These are phyloP conservation scores for Benitochromis conjunctus DNA, from an alignment of 2,113 vertebrate species.

Conservation along the genomic window DNA sequence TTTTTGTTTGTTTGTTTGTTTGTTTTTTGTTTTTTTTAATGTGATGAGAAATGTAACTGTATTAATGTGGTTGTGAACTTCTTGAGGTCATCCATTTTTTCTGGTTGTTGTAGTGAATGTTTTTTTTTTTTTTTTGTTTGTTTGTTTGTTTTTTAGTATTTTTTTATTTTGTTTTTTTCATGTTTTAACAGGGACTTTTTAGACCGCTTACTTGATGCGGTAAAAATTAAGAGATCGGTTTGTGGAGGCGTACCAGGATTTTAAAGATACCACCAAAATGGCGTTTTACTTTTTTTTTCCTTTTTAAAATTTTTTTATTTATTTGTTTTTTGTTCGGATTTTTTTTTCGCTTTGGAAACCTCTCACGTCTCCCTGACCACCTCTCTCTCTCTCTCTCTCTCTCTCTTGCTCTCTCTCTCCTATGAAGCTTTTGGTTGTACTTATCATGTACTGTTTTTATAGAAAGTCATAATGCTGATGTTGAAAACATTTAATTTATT, in stretches of 20 bases:
- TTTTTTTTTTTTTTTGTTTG: constrained; percentile 15
- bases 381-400: constrained; percentile 42
- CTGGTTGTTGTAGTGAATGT: constrained; percentile 73
- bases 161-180: constrained; percentile 32
- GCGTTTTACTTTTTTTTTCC: not conserved
- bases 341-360: constrained; percentile 25
- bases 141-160: not conserved
- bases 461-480: constrained; percentile 67
- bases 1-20: not conserved
- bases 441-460: constrained; percentile 64
- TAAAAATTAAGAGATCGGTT: constrained; percentile 57
- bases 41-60: constrained; percentile 75
- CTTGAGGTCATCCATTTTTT: constrained; percentile 64
- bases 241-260: constrained; percentile 57
- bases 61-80: constrained; percentile 79
- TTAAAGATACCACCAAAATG: constrained; percentile 52
- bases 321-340: not conserved
- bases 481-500: constrained; percentile 74
- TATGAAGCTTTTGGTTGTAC: constrained; percentile 70
- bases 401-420: constrained; percentile 44
- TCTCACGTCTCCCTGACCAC: constrained; percentile 43
- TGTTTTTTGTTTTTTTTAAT: constrained; percentile 3
- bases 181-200: constrained; percentile 71
- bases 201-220: constrained; percentile 68
- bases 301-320: not conserved